A percentile compares a stretch with the other conserved stretches of the same genome.
Conservation (phyloP, 2,797 vertebrate species). For the Mormyrus proboscirostris region DNA sequence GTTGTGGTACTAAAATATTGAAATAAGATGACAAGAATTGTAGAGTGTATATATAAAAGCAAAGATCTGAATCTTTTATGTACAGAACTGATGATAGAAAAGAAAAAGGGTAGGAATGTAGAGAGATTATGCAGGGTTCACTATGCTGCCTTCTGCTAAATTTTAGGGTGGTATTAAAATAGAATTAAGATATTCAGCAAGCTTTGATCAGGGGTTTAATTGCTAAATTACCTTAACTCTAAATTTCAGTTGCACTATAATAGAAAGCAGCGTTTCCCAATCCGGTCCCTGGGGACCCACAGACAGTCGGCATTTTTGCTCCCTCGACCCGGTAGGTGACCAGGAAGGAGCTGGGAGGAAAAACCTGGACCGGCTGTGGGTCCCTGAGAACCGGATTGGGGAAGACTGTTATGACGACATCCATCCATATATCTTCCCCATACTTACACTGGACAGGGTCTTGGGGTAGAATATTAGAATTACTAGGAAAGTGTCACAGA, state of each 20-base stretch:
- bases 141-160: not conserved
- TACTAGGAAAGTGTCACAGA: not conserved
- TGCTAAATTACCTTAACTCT: not conserved
- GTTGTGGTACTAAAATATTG: not conserved
- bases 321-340: not conserved
- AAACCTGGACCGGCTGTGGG: not conserved
- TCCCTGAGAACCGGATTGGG: not conserved
- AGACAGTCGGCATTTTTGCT: not conserved
- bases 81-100: not conserved
- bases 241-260: not conserved
- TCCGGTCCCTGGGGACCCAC: not conserved
- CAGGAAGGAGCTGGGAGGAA: not conserved
- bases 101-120: not conserved
- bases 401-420: not conserved
- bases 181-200: not conserved
- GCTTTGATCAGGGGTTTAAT: not conserved
- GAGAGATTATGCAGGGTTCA: not conserved
- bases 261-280: not conserved
- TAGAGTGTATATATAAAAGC: not conserved
- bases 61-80: not conserved
- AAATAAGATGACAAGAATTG: not conserved
- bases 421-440: not conserved
- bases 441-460: not conserved
- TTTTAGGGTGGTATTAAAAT: not conserved
- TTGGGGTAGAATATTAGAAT: not conserved